Conservation (phyloP, 1,140 invertebrate genomes). For the Rhynchophorus ferrugineus region DNA sequence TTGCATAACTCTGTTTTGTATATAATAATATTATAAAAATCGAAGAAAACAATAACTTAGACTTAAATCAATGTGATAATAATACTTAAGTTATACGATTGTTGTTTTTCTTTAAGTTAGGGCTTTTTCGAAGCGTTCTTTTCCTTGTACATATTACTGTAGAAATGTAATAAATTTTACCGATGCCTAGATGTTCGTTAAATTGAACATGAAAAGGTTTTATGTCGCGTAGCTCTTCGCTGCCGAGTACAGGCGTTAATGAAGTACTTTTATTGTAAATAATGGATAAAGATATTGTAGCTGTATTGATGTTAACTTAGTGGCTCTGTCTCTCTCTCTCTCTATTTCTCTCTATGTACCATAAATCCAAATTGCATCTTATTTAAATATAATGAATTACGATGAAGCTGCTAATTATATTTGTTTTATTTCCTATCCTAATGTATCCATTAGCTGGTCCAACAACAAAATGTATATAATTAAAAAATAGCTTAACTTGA, state of each 20-base stretch:
- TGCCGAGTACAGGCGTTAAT: no score
- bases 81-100: constrained; percentile 18
- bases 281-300: not conserved
- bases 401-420: not conserved
- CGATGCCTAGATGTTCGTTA: no score
- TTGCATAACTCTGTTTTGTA: no score
- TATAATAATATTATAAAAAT: no score
- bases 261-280: no score
- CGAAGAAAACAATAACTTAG: constrained; percentile 5
- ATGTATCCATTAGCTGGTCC: no score
- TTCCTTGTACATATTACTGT: not conserved
- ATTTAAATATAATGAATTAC: not conserved
- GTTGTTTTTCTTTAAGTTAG: not conserved
- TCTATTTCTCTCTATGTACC: no score
- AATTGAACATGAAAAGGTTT: not conserved
- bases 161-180: no score
- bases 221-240: no score
- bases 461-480: no score
- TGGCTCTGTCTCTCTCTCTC: not conserved
- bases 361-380: not conserved
- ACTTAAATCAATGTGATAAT: constrained; percentile 25
- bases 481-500: no score
- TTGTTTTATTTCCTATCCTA: no score
- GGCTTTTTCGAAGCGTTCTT: not conserved
- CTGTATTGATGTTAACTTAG: not conserved